Evolutionary conservation across 23 tunicate genomes (phyloP).

Genomic region (Clavelina lepadiformis): DNA sequence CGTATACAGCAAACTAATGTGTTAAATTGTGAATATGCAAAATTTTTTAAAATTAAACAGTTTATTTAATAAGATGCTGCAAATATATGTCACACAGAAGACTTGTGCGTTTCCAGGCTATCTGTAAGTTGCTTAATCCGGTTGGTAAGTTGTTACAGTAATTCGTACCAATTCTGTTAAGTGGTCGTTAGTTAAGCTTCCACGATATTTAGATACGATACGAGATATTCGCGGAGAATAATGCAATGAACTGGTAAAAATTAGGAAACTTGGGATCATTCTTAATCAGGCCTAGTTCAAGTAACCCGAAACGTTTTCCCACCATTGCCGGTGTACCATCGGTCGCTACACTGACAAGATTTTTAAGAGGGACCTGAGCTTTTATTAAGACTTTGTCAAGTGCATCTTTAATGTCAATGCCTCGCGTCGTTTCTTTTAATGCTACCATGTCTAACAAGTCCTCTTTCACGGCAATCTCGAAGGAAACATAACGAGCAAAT

Average conservation of each 20-base stretch:
- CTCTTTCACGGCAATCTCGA: constrained; percentile 2
- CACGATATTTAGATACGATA: constrained; percentile 6
- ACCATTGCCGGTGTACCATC: constrained; percentile 9
- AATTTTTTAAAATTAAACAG: constrained; percentile 3
- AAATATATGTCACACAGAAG: constrained; percentile 7
- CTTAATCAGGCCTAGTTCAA: constrained; percentile 2
- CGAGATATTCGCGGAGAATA: constrained; percentile 4
- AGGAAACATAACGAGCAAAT: constrained; percentile 10
- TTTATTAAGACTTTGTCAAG: constrained; percentile 8
- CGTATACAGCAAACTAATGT: too few species aligned
- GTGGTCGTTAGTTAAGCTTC: constrained; percentile 12
- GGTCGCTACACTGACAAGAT: constrained; percentile 5
- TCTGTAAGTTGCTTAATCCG: constrained; percentile 2
- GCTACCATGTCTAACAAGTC: not conserved
- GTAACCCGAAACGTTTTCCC: constrained; percentile 15
- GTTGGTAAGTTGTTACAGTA: constrained; percentile 1
- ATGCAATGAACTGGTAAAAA: constrained; percentile 5
- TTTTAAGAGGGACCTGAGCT: constrained; percentile 13
- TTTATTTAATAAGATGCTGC: constrained; percentile 2
- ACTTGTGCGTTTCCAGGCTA: constrained; percentile 15
- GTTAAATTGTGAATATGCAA: not conserved
- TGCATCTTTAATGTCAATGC: constrained; percentile 10
- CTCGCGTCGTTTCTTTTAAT: constrained; percentile 4
- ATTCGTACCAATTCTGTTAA: constrained; percentile 7
- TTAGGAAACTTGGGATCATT: constrained; percentile 1